These are phyloP conservation scores for Amorpha juglandis DNA, from an alignment of 2,888 invertebrate genomes.

Conservation along the genomic window DNA sequence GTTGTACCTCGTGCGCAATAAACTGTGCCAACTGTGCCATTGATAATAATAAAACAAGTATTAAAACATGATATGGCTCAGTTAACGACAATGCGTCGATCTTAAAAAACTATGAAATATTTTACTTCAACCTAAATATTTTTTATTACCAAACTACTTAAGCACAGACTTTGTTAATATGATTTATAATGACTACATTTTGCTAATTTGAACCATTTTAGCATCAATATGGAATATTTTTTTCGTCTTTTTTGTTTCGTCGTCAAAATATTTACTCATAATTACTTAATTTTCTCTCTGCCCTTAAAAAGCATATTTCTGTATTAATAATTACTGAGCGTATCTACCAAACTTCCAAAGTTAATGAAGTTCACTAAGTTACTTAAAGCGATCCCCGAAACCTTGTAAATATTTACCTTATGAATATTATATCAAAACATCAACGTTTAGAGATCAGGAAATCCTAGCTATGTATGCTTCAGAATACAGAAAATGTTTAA, in stretches of 20 bases:
- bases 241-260: no score
- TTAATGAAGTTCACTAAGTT: slow-evolving; percentile 46
- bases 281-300: slow-evolving; percentile 26
- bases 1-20: no score
- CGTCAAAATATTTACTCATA: neutral
- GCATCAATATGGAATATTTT: neutral
- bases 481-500: neutral
- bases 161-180: no score
- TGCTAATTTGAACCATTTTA: neutral
- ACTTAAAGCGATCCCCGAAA: slow-evolving; percentile 40
- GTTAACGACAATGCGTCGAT: no score
- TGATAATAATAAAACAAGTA: no score
- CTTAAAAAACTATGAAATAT: no score
- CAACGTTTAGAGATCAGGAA: slow-evolving; percentile 6
- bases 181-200: no score
- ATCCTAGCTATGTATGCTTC: neutral
- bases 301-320: slow-evolving; percentile 26
- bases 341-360: slow-evolving; percentile 37
- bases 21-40: no score
- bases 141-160: no score
- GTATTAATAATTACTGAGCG: slow-evolving; percentile 39
- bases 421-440: slow-evolving; percentile 40
- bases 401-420: slow-evolving; percentile 45
- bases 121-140: no score
- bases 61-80: no score